Evolutionary conservation across 1,140 invertebrate genomes (phyloP).

Genomic region (Belonocnema kinseyi): DNA sequence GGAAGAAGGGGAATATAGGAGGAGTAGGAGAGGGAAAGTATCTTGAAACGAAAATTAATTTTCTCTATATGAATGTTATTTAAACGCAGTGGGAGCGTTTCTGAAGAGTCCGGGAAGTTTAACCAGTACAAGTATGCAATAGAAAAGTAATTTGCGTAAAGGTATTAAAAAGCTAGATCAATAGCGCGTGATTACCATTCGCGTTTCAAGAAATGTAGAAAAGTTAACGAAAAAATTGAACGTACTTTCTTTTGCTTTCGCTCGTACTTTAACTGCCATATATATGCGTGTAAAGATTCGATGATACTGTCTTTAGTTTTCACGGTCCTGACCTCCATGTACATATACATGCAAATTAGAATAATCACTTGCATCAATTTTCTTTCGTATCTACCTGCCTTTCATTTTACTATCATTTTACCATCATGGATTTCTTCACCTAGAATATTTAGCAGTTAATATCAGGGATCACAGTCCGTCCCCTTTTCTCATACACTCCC

Average conservation of each 20-base stretch:
- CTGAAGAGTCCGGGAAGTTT: neutral
- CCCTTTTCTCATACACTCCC: no score
- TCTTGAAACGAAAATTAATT: no score
- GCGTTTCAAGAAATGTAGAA: slow-evolving; percentile 22
- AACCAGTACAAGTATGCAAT: neutral
- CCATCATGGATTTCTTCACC: neutral
- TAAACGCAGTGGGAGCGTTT: neutral
- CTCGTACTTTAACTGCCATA: slow-evolving; percentile 32
- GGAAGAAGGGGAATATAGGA: no score
- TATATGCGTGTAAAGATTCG: neutral
- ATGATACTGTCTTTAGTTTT: slow-evolving; percentile 24
- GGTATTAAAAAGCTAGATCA: slow-evolving; percentile 2
- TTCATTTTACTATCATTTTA: neutral
- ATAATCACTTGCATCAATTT: slow-evolving; percentile 17
- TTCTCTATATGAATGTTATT: no score
- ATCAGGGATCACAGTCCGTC: no score
- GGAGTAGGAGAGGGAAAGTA: no score
- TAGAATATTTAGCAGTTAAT: neutral
- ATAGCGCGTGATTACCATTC: neutral
- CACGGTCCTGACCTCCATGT: neutral
- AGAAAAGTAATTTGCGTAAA: slow-evolving; percentile 5
- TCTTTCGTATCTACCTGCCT: neutral
- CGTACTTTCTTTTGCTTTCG: slow-evolving; percentile 38
- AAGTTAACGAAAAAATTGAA: slow-evolving; percentile 1
- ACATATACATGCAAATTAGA: slow-evolving; percentile 4